Evolutionary conservation across 64 coral and sea anemone genomes (phyloP).

Genomic region (Porites lutea): DNA sequence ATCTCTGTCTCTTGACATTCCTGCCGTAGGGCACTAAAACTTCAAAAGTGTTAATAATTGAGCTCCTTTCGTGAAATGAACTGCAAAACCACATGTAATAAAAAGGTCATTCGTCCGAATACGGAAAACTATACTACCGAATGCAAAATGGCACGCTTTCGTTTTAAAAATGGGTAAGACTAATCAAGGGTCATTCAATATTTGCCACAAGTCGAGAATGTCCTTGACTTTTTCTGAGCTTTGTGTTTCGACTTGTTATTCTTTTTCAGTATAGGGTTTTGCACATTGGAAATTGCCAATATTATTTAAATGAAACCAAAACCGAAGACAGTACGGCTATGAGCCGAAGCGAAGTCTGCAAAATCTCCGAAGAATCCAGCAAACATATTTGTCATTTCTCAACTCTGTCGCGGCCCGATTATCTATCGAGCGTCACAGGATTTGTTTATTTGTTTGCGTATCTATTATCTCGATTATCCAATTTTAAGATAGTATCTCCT

Average conservation of each 20-base stretch:
- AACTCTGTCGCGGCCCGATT: neutral
- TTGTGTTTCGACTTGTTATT: too few relatives aligned
- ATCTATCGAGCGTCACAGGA: slow-evolving; percentile 12
- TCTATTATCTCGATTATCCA: slow-evolving; percentile 60
- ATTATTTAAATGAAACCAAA: neutral
- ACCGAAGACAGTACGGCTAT: neutral
- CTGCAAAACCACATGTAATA: neutral
- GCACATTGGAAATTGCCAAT: too few relatives aligned
- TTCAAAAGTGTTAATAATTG: neutral
- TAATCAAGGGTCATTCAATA: too few relatives aligned
- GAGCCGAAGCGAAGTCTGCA: neutral
- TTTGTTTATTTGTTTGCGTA: slow-evolving; percentile 57
- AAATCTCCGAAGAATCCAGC: neutral
- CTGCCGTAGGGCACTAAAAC: neutral
- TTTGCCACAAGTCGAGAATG: too few relatives aligned
- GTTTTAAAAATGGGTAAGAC: too few relatives aligned
- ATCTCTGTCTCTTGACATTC: neutral
- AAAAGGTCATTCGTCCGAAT: neutral
- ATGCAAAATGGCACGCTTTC: too few relatives aligned
- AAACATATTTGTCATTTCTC: slow-evolving; percentile 16
- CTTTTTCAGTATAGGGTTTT: too few relatives aligned
- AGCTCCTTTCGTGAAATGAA: neutral
- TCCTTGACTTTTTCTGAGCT: too few relatives aligned
- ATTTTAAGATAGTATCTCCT: slow-evolving; percentile 40
- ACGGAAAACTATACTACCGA: neutral